Evolutionary conservation across 2,797 vertebrate genomes (phyloP).

Genomic region (Simalia tracyae): DNA sequence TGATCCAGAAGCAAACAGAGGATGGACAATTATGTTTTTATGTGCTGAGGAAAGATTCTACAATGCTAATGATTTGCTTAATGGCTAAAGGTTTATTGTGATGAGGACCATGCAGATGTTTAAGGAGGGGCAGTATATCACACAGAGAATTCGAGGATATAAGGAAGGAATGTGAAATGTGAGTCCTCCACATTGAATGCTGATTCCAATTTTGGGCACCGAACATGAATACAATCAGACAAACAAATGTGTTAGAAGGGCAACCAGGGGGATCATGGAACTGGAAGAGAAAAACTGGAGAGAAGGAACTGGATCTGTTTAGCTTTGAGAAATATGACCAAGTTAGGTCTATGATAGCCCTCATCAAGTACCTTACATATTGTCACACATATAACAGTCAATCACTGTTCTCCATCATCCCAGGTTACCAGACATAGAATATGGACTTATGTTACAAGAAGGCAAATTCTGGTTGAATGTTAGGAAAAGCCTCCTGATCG

Average conservation of each 20-base stretch:
- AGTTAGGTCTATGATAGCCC: neutral
- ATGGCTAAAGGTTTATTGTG: neutral
- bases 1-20: neutral
- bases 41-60: neutral
- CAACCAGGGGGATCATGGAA: neutral
- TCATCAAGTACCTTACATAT: neutral
- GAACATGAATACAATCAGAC: neutral
- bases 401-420: neutral
- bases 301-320: neutral
- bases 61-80: neutral
- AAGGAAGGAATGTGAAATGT: neutral
- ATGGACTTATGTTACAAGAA: neutral
- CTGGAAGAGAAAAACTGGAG: neutral
- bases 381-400: neutral
- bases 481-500: neutral
- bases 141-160: neutral
- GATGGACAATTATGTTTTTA: fast-evolving
- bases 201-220: neutral
- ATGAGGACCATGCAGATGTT: neutral
- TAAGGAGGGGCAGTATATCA: neutral
- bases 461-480: neutral
- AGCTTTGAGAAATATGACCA: neutral
- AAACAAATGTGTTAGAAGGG: neutral
- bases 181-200: neutral
- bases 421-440: neutral